These are phyloP conservation scores for Temnothorax ravouxi DNA, from an alignment of 2,888 invertebrate genomes.

Conservation along the genomic window DNA sequence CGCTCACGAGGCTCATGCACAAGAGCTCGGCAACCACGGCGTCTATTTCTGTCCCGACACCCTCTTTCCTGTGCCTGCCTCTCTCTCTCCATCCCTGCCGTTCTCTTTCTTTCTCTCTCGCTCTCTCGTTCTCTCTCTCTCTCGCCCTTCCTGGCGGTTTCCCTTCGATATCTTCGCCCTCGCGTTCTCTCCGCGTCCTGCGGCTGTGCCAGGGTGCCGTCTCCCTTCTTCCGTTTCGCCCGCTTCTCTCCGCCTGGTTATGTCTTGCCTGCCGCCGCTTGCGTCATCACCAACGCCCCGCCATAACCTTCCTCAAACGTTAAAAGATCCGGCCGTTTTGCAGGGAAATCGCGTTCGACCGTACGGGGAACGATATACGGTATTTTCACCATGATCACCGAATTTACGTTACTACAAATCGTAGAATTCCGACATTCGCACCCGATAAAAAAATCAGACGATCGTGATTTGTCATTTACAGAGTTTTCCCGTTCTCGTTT, in stretches of 20 bases:
- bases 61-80: conserved; percentile 79
- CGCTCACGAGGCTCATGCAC: conserved; percentile 72
- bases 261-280: conserved; percentile 68
- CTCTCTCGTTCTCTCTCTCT: background rate
- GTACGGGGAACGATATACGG: background rate
- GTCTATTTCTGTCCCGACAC: conserved; percentile 81
- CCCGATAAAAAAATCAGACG: background rate
- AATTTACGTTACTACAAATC: background rate
- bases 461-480: background rate
- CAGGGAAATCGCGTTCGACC: background rate
- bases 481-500: background rate
- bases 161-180: conserved; percentile 61
- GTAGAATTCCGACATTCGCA: too few species aligned
- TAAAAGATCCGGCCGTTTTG: conserved; percentile 20
- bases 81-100: conserved; percentile 54
- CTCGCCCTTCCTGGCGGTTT: conserved; percentile 49
- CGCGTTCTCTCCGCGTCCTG: conserved; percentile 67
- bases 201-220: conserved; percentile 58
- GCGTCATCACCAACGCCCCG: conserved; percentile 70
- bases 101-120: background rate
- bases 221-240: conserved; percentile 74
- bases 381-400: background rate
- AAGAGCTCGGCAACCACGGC: conserved; percentile 57
- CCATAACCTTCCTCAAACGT: conserved; percentile 79
- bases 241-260: conserved; percentile 62